Evolutionary conservation across 2,888 invertebrate species (phyloP).

Genomic region (Anticlea derivata): DNA sequence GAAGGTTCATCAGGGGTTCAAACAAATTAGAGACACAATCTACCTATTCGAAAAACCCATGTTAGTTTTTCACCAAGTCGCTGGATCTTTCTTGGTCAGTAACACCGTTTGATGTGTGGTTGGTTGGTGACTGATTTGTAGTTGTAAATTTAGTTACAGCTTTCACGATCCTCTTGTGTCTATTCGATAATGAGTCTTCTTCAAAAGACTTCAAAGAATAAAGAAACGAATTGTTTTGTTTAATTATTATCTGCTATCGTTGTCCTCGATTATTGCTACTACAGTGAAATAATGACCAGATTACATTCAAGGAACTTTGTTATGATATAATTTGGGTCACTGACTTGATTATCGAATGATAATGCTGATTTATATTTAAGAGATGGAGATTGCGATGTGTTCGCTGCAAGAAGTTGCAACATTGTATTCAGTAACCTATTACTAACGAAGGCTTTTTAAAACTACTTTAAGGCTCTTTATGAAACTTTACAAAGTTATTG

Average conservation of each 20-base stretch:
- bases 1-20: neutral
- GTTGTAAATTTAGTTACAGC: no score
- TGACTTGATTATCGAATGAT: constrained; percentile 24
- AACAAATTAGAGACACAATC: no score
- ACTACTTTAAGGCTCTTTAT: no score
- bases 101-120: no score
- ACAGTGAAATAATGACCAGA: constrained; percentile 14
- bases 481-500: no score
- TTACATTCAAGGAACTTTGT: constrained; percentile 17
- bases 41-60: no score
- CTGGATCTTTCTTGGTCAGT: no score
- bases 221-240: constrained; percentile 4
- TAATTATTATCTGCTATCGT: neutral
- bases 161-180: no score
- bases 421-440: constrained; percentile 8
- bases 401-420: constrained; percentile 18
- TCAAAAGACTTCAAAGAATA: constrained; percentile 9
- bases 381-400: constrained; percentile 21
- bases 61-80: no score
- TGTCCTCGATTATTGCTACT: constrained; percentile 18
- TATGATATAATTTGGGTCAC: constrained; percentile 23
- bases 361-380: constrained; percentile 22
- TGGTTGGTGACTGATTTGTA: no score
- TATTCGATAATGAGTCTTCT: no score
- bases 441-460: neutral